Conservation (phyloP, 2,113 vertebrate species). For the Isurus oxyrinchus region DNA sequence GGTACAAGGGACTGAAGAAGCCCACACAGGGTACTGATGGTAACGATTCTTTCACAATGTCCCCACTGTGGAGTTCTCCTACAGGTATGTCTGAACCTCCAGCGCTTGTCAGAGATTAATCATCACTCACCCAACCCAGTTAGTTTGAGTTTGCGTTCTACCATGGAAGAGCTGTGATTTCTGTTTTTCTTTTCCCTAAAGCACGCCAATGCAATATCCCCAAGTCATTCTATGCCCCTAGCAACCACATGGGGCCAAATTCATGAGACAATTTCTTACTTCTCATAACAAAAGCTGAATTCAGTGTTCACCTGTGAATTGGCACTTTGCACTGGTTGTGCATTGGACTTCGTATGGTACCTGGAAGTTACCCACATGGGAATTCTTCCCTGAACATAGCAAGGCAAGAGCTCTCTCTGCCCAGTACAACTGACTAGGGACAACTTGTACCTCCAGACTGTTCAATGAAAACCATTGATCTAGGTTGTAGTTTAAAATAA, state of each 20-base stretch:
- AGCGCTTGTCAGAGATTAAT: not conserved
- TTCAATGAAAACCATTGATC: not conserved
- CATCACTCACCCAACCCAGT: not conserved
- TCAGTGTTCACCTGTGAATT: not conserved
- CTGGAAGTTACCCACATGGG: not conserved
- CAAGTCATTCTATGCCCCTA: not conserved
- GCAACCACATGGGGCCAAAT: not conserved
- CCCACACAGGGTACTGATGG: not conserved
- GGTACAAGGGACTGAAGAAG: not conserved
- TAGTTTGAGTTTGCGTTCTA: not conserved
- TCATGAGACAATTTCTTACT: not conserved
- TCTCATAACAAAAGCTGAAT: not conserved
- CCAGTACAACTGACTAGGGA: not conserved
- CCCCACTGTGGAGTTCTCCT: not conserved
- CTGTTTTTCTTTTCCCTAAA: not conserved
- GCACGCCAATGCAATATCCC: not conserved
- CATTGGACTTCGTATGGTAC: not conserved
- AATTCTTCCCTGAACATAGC: not conserved
- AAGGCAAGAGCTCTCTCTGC: too few species aligned
- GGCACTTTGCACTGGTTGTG: not conserved
- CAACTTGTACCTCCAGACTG: not conserved
- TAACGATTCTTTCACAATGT: too few species aligned
- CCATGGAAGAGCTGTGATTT: not conserved
- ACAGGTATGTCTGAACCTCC: not conserved
- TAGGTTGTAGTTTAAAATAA: not conserved